A percentile compares a stretch with the other conserved stretches of the same genome.
Evolutionary conservation across 2,113 vertebrate genomes (phyloP).

Genomic region (Sylvietta virens): DNA sequence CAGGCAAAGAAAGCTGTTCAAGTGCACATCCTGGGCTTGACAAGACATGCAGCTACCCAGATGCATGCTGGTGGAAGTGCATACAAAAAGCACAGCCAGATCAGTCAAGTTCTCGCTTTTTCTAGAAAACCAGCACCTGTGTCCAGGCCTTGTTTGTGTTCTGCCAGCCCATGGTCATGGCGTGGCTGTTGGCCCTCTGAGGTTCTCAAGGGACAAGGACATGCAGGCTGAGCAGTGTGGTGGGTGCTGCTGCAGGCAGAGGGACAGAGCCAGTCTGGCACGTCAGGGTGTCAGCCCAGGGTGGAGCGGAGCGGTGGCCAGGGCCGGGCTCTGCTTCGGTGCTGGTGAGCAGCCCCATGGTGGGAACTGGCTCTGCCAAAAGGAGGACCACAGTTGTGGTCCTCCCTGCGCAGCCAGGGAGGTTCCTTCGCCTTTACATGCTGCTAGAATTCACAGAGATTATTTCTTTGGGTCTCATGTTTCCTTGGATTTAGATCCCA

Average conservation of each 20-base stretch:
- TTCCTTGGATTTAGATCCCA: slow-evolving; percentile 17
- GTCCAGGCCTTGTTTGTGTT: neutral
- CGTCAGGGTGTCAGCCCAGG: fast-evolving
- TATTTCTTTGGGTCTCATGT: slow-evolving; percentile 6
- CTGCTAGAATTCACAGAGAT: neutral
- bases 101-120: neutral
- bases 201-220: neutral
- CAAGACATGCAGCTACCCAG: neutral
- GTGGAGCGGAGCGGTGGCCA: fast-evolving
- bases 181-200: fast-evolving
- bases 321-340: neutral
- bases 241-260: fast-evolving
- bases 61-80: neutral
- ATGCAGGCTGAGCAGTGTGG: fast-evolving
- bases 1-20: neutral
- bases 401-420: too few relatives aligned
- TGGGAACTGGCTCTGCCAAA: neutral
- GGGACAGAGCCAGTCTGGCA: fast-evolving
- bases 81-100: neutral
- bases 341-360: fast-evolving
- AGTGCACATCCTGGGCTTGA: neutral
- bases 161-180: fast-evolving
- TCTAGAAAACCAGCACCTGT: neutral
- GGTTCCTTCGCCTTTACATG: neutral
- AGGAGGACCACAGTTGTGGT: too few relatives aligned